Evolutionary conservation across 2,113 vertebrate species (phyloP).

Genomic region (Esox niger): DNA sequence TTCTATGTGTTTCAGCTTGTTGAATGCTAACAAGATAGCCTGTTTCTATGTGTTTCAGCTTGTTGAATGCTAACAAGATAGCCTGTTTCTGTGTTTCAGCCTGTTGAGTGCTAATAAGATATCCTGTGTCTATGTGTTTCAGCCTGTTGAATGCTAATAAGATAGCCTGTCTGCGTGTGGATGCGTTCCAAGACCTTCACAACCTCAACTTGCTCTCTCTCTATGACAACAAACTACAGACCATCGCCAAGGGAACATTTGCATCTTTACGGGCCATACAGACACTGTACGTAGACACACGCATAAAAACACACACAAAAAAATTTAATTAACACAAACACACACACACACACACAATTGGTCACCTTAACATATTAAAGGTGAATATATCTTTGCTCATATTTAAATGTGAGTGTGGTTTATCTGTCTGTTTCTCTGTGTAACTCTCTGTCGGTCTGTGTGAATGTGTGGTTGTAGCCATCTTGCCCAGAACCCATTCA

Average conservation of each 20-base stretch:
- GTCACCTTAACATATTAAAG: no score
- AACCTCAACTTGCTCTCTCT: conserved; percentile 97
- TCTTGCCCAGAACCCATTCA: conserved; percentile 98
- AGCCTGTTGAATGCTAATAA: conserved; percentile 99
- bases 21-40: no score
- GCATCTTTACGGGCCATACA: conserved; percentile 92
- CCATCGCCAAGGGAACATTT: conserved; percentile 97
- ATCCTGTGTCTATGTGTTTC: conserved; percentile 31
- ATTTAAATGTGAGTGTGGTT: neutral
- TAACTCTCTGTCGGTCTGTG: conserved; percentile 18
- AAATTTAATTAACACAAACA: conserved; percentile 11
- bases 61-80: no score
- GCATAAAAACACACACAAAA: neutral
- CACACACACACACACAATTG: neutral
- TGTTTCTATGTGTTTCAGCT: no score
- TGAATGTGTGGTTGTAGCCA: conserved; percentile 73
- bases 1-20: no score
- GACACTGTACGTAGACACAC: conserved; percentile 84
- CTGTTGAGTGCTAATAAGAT: no score
- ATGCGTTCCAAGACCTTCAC: conserved; percentile 98
- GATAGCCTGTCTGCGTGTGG: conserved; percentile 95
- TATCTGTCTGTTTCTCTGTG: conserved; percentile 26
- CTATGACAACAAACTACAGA: conserved; percentile 99
- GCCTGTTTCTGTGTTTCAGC: no score
- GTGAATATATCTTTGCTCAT: no score